Evolutionary conservation across 2,113 vertebrate genomes (phyloP).

Genomic region (Elgaria multicarinata): DNA sequence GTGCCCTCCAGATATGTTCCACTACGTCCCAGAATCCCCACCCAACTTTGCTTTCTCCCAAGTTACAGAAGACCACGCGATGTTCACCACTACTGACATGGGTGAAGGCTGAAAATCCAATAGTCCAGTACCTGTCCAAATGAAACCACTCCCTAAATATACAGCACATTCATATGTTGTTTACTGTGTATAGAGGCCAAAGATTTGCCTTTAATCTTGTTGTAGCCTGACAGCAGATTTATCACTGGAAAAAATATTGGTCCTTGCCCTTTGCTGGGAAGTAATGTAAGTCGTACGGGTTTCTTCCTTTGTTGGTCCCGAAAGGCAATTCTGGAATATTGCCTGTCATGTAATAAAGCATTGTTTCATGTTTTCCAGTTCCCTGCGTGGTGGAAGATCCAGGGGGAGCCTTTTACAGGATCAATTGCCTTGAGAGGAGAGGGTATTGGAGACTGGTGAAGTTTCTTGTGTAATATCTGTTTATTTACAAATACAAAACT

Average conservation of each 20-base stretch:
- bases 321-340: conserved; percentile 10
- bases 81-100: neutral
- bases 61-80: no score
- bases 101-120: neutral
- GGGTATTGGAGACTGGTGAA: neutral
- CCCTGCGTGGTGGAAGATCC: neutral
- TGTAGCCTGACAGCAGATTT: neutral
- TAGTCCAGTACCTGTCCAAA: neutral
- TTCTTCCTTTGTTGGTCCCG: conserved; percentile 18
- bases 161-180: neutral
- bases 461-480: neutral
- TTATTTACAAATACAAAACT: neutral
- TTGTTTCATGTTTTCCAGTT: conserved; percentile 28
- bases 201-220: neutral
- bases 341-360: conserved; percentile 17
- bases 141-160: neutral
- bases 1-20: no score
- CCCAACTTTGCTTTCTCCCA: no score
- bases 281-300: conserved; percentile 6
- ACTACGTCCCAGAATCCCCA: no score
- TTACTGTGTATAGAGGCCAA: neutral
- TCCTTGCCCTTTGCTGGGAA: neutral
- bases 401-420: neutral
- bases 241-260: neutral
- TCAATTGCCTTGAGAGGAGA: neutral